Conservation (phyloP, 1,140 invertebrate species). For the Drosophila athabasca region DNA sequence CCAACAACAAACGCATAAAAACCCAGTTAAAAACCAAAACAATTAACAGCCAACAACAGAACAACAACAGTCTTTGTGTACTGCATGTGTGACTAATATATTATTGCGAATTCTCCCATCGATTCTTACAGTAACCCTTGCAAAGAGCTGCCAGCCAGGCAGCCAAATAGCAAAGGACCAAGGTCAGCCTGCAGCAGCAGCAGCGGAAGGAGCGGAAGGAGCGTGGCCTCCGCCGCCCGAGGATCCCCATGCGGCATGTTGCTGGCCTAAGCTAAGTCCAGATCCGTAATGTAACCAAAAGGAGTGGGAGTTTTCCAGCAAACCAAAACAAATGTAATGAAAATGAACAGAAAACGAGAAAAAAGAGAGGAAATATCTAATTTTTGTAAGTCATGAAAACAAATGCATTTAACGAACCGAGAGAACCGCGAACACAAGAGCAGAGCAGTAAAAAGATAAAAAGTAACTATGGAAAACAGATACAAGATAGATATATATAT, state of each 20-base stretch:
- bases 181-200: conserved; percentile 61
- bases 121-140: conserved; percentile 79
- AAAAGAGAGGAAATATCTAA: conserved; percentile 50
- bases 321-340: no score
- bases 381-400: conserved; percentile 79
- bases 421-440: conserved; percentile 58
- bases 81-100: conserved; percentile 9
- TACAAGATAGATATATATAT: conserved; percentile 37
- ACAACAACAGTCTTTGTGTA: not conserved
- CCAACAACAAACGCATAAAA: conserved; percentile 18
- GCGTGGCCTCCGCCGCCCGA: conserved; percentile 18
- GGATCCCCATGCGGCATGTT: conserved; percentile 49
- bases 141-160: conserved; percentile 78
- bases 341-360: not conserved
- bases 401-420: conserved; percentile 80
- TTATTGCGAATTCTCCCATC: not conserved
- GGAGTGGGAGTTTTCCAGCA: conserved; percentile 8
- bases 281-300: conserved; percentile 20
- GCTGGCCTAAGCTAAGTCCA: conserved; percentile 74
- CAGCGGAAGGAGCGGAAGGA: conserved; percentile 40
- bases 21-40: conserved; percentile 31
- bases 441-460: conserved; percentile 42
- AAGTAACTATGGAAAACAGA: conserved; percentile 51
- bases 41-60: conserved; percentile 26
- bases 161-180: conserved; percentile 79